Percentiles rank a stretch among this genome's conserved stretches.
These are phyloP conservation scores for Herminia tarsipennalis DNA, from an alignment of 2,888 invertebrate species.

Conservation along the genomic window DNA sequence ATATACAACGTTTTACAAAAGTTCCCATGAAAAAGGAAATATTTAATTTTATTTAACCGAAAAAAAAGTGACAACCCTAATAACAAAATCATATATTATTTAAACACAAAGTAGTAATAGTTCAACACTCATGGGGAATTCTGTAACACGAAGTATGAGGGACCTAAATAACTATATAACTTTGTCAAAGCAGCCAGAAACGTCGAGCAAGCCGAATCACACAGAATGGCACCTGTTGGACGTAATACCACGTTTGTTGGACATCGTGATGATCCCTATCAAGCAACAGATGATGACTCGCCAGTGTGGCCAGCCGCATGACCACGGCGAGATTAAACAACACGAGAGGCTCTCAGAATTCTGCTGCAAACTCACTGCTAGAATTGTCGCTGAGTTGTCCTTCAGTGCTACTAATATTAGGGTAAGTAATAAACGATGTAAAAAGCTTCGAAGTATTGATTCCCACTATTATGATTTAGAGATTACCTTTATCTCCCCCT, in stretches of 20 bases:
- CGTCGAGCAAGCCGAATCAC: slow-evolving; percentile 48
- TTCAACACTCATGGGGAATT: too few species aligned
- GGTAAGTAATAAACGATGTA: slow-evolving; percentile 57
- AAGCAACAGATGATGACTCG: slow-evolving; percentile 82
- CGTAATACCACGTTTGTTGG: slow-evolving; percentile 92
- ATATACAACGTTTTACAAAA: too few species aligned
- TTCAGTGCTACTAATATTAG: slow-evolving; percentile 62
- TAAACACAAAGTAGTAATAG: too few species aligned
- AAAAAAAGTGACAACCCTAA: too few species aligned
- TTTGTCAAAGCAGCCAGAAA: slow-evolving; percentile 52
- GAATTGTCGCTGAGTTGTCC: slow-evolving; percentile 94
- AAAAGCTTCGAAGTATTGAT: too few species aligned
- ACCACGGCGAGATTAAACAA: slow-evolving; percentile 81
- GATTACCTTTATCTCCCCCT: too few species aligned
- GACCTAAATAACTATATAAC: not conserved
- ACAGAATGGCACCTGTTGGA: slow-evolving; percentile 90
- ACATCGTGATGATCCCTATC: slow-evolving; percentile 93
- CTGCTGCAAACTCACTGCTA: slow-evolving; percentile 92
- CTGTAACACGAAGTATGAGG: too few species aligned
- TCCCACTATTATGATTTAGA: too few species aligned
- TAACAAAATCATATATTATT: too few species aligned
- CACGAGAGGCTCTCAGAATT: slow-evolving; percentile 86
- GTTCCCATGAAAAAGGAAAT: too few species aligned
- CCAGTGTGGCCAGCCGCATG: slow-evolving; percentile 75
- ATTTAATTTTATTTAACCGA: too few species aligned